These are phyloP conservation scores for Cremastinae sp. DNA, from an alignment of 2,888 invertebrate genomes.

Conservation along the genomic window DNA sequence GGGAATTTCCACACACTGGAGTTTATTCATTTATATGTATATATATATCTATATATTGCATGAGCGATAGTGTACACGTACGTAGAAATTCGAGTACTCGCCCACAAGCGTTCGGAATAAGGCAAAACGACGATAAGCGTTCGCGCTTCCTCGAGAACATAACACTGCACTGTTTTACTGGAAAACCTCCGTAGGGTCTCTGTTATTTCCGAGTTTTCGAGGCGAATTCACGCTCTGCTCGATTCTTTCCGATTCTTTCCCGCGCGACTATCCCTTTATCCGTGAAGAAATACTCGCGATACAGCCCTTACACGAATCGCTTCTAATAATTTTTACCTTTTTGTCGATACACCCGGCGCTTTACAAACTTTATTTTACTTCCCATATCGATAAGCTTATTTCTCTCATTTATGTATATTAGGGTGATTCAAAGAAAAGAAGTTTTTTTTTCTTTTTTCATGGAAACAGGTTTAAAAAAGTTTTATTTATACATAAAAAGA, in stretches of 20 bases:
- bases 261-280: neutral
- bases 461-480: no score
- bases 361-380: no score
- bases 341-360: no score
- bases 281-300: neutral
- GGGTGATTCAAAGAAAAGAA: no score
- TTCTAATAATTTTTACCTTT: no score
- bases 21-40: slow-evolving; percentile 35
- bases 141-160: slow-evolving; percentile 35
- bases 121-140: slow-evolving; percentile 56
- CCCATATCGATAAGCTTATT: no score
- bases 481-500: no score
- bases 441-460: no score
- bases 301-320: neutral
- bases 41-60: slow-evolving; percentile 1
- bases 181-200: slow-evolving; percentile 48
- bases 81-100: no score
- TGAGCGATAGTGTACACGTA: no score
- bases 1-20: slow-evolving; percentile 46
- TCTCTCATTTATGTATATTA: no score
- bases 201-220: slow-evolving; percentile 59
- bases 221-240: slow-evolving; percentile 42
- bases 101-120: no score
- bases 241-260: neutral
- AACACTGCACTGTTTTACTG: slow-evolving; percentile 14